Evolutionary conservation across 2,888 invertebrate species (phyloP), one percentile per base, ranked within the genome.

Genomic region (Cantharis lateralis): DNA sequence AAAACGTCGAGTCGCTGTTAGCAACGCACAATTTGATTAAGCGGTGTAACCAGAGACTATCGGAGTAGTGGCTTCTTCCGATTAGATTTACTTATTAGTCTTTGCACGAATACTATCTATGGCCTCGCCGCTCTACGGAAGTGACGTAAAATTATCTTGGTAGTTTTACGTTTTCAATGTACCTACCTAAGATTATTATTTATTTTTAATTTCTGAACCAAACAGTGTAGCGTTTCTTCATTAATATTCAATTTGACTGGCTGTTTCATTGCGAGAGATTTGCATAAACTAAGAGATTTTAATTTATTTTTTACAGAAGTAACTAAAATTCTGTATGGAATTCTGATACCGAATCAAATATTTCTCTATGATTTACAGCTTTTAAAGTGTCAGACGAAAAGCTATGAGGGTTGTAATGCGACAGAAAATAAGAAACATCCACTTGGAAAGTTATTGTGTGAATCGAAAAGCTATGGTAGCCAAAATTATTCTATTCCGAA

Each of bases 11-110:
- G 32, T 32, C 32, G 32, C 32, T 32, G 32, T 70, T 74, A 71
- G 68, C 74, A 77, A 74, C 72, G 32, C 32, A 68, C 71, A 24
- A 68, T 68, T 70, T 72, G 82, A 76, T 77, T 72, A 61, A 71
- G 78, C 75, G 78, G 74, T 72, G 71, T 69, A 24, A 76, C 69
- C 76, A 76, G 76, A 76, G 70, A 32, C 76, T 26, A 76, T 71
- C 72, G 72, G 72, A 32, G 32, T 32, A 32, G 32, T 32, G 32
- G 32, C 32, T 32, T 32, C 32, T 32, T 32, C 64, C 64, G 64
- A 64, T 64, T 64, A 16, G 16, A 18, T 18, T 64, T 64, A 64
- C 16, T 64, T 64, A 64, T 16, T 64, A 64, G 16, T 16, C 64
- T 20, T 64, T 20, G 64, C 64, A 64, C 64, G 64, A 64, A 20